phyloP scores from a whole-genome alignment of 2,113 vertebrate species.

The Carlito syrichta region DNA sequence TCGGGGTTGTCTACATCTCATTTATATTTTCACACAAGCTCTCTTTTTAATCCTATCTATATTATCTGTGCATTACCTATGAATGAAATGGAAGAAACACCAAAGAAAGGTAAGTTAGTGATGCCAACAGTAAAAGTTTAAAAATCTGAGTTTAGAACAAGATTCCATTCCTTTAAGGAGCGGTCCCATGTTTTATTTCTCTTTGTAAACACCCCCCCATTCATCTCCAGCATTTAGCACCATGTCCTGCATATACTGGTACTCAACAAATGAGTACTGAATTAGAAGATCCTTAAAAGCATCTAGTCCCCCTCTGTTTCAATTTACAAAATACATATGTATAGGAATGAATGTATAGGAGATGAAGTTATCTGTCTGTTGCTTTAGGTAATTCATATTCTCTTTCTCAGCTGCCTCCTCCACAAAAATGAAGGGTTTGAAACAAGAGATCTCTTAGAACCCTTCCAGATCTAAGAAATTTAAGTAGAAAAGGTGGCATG shows the following conservation, averaged over 20 bases:
- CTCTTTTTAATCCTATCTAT: constrained; percentile 51
- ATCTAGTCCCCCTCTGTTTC: background rate
- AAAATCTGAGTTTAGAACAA: background rate
- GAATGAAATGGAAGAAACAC: constrained; percentile 69
- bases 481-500: too few relatives aligned
- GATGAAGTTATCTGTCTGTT: background rate
- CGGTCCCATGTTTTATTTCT: background rate
- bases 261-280: background rate
- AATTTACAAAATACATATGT: constrained; percentile 16
- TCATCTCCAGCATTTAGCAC: background rate
- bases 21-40: constrained; percentile 31
- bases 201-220: background rate
- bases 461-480: too few relatives aligned
- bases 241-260: background rate
- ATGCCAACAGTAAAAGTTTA: background rate
- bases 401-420: background rate
- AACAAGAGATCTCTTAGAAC: too few relatives aligned
- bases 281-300: background rate
- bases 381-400: background rate
- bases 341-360: background rate
- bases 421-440: background rate
- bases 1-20: constrained; percentile 9
- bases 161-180: too few relatives aligned
- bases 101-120: constrained; percentile 64
- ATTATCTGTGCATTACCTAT: constrained; percentile 69